Evolutionary conservation across 2,113 vertebrate genomes (phyloP).

Genomic region (Catagonus wagneri): DNA sequence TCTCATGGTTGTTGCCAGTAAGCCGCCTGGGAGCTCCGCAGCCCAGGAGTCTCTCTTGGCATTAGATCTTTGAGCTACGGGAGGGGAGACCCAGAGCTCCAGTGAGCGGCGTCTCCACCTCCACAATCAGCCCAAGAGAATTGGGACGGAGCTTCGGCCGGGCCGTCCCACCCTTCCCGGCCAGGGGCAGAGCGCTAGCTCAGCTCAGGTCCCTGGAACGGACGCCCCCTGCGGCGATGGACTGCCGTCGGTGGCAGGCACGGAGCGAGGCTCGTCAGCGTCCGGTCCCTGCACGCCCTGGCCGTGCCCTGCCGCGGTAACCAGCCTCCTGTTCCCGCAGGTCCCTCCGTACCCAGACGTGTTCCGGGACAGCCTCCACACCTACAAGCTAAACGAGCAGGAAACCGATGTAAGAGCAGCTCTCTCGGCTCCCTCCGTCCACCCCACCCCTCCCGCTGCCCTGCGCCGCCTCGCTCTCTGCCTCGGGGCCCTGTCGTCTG

Average conservation of each 20-base stretch:
- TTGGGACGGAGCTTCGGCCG: background rate
- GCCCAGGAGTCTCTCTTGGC: background rate
- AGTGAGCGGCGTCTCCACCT: background rate
- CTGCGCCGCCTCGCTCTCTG: background rate
- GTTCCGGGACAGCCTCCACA: slow-evolving; percentile 93
- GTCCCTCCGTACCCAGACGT: slow-evolving; percentile 94
- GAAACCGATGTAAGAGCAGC: slow-evolving; percentile 95
- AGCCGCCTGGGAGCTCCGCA: background rate
- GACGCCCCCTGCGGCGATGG: background rate
- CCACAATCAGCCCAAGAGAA: background rate
- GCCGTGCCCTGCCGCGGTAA: slow-evolving; percentile 33
- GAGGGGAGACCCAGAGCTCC: background rate
- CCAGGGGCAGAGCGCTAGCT: background rate
- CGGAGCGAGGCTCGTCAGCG: background rate
- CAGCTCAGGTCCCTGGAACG: background rate
- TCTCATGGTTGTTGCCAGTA: background rate
- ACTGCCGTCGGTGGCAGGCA: background rate
- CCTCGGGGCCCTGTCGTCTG: background rate
- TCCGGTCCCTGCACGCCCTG: rapidly evolving
- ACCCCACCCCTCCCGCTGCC: background rate
- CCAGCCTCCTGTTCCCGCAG: slow-evolving; percentile 84
- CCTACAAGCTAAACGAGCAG: slow-evolving; percentile 95
- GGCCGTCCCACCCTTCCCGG: background rate
- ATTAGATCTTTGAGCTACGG: background rate
- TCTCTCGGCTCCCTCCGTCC: background rate